These are phyloP conservation scores for Falco rusticolus DNA, from an alignment of 2,797 vertebrate genomes.

Conservation along the genomic window DNA sequence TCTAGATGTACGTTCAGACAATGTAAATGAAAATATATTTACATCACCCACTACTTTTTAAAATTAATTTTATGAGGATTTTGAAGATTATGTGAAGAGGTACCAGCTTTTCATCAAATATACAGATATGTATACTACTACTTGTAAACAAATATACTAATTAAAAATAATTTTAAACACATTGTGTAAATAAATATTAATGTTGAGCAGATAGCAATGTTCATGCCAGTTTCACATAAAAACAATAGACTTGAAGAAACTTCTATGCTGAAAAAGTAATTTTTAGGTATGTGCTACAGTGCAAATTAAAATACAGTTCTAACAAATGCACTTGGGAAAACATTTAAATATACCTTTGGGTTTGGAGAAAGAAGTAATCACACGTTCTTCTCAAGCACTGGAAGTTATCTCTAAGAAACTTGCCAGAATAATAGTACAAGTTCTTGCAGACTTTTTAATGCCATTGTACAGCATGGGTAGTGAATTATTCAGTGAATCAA, in stretches of 20 bases:
- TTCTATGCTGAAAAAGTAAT: neutral
- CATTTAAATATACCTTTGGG: neutral
- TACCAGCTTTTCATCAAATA: conserved; percentile 19
- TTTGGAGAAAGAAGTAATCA: neutral
- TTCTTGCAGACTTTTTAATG: conserved; percentile 34
- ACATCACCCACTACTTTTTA: neutral
- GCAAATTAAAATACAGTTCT: neutral
- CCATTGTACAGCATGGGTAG: neutral
- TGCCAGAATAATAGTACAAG: neutral
- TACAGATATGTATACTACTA: conserved; percentile 4
- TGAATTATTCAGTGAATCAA: conserved; percentile 59
- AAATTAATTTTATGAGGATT: neutral
- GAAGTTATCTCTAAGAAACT: neutral
- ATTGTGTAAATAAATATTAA: conserved; percentile 24
- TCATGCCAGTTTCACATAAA: neutral
- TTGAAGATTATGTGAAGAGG: conserved; percentile 9
- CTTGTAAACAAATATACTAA: conserved; percentile 18
- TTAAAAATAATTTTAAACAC: conserved; percentile 56
- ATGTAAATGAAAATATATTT: neutral
- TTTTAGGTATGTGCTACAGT: neutral
- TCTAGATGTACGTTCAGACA: neutral
- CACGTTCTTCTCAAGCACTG: neutral
- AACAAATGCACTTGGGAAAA: neutral
- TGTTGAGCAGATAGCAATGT: neutral
- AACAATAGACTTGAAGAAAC: neutral